Evolutionary conservation across 2,797 vertebrate species (phyloP), one percentile per base, ranked within the genome.

Genomic region (Hirundo rustica): DNA sequence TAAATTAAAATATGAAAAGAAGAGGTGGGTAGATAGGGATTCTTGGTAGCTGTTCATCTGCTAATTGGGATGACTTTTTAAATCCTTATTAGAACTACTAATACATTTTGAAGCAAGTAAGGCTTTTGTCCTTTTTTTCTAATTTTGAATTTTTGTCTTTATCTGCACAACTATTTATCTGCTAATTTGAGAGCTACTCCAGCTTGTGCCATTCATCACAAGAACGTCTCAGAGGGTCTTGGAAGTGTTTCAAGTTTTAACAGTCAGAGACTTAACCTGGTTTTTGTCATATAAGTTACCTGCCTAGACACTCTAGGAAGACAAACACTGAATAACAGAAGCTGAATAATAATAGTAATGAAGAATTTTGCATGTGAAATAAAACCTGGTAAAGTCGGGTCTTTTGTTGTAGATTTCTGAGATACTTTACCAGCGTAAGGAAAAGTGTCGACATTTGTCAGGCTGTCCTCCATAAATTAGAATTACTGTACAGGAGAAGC

Each of bases 1-100:
- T 76, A 71, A 92, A 95, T 95, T 95, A 94, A 94, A 92, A 93
- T 90, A 94, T 92, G 85, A 94, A 95, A 95, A 93, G 85, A 95
- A 95, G 89, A 86, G 73, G 89, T 92, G 90, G 62, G 73, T 87
- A 94, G 62, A 25, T 83, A 67, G 45, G 13, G 40, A n/a, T 93
- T 90, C 80, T 93, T 93, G 88, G 88, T 95, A 95, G 90, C 84
- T 95, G 88, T 86, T 93, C 67, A 71, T 95, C 86, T 94, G 80
- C 67, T 88, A 91, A 81, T 20, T 79, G 55, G 74, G 80, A 86
- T 64, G 62, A 9, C 2, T 61, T 91, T 93, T 76, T 5, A 0
- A 30, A n/a, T 94, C 60, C 64, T 89, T 85, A 50, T 88, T 93
- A 60, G 73, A 88, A 51, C 42, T 86, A 36, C n/a, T 74, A 51